Evolutionary conservation across 1,140 invertebrate species (phyloP).

Genomic region (silkworm (Bombyx mori)): ASM3026992v2 NC_085124.1:7003501-7004000

Average conservation of each 20-base stretch:
- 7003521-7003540: too few species aligned
- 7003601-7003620: too few species aligned
- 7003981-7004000: too few species aligned
- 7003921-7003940: constrained; percentile 12
- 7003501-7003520: too few species aligned
- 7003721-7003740: constrained; percentile 21
- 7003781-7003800: constrained; percentile 55
- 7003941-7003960: constrained; percentile 6
- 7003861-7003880: constrained; percentile 39
- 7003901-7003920: constrained; percentile 12
- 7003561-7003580: too few species aligned
- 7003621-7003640: too few species aligned
- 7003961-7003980: not conserved
- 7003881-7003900: constrained; percentile 22
- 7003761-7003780: constrained; percentile 40
- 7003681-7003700: too few species aligned
- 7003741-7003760: constrained; percentile 46
- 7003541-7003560: too few species aligned
- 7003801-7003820: constrained; percentile 56
- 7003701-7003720: constrained; percentile 2
- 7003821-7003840: constrained; percentile 23
- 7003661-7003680: too few species aligned
- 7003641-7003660: too few species aligned
- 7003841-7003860: constrained; percentile 51
- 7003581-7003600: too few species aligned